Evolutionary conservation across 2,888 invertebrate species (phyloP), one percentile per base, ranked within the genome.

Genomic region (Macrophya alboannulata): DNA sequence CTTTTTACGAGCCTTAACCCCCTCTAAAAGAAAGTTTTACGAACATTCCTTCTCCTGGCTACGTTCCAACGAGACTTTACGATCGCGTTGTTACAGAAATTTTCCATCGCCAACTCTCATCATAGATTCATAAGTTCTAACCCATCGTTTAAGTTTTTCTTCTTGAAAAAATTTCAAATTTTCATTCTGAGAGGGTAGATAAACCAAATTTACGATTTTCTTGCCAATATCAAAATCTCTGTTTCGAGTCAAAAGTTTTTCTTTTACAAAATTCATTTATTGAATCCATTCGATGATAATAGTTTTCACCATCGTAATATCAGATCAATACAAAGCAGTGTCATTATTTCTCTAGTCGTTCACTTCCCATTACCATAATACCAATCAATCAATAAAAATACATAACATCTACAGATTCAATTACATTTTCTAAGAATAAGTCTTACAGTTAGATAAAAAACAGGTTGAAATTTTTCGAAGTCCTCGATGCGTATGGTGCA

Each of bases 1-100:
- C 90, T 92, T 92, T 91, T 90, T 89, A 90, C 71, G 88, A 86
- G 87, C 86, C 87, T 86, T 88, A 87, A 86, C 87, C 86, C 87
- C 86, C 88, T n/a, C 87, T 88, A 90, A 89, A 89, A 88, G 89
- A 91, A 91, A 92, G 89, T 91, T 89, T 85, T 85, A 87, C 65
- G 86, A 77, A 84, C 85, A 65, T 71, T 86, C 68, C 83, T 71
- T 51, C 83, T 71, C 10, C 81, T 65, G 81, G 83, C 85, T 68
- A 72, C 62, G 72, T 71, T 51, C 81, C 81, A 77, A 21, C 71
- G 79, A 65, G 79, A 85, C 68, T 72, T 82, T 77, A 79, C 82
- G 81, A 79, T 72, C 81, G 85, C 82, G 68, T 59, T 71, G 71
- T 77, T 82, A 65, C 55, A 15, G 48, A 83, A 83, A 83, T 68